Conservation (phyloP, 2,797 vertebrate species). For the Anomalospiza imberbis region DNA sequence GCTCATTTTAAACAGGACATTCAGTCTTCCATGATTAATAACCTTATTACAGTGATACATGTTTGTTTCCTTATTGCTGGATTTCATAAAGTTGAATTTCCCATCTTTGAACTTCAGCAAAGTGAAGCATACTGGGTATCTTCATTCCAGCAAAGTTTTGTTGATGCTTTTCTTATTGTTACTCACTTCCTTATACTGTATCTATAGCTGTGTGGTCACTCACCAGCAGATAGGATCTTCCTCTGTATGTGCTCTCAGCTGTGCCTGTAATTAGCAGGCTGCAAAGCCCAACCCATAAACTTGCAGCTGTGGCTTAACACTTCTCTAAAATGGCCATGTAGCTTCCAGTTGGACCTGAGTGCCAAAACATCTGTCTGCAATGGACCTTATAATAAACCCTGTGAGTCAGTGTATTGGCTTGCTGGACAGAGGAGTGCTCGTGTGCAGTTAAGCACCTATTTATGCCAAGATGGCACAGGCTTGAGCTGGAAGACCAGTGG, state of each 20-base stretch:
- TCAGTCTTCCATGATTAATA: not conserved
- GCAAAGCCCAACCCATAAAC: not conserved
- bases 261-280: not conserved
- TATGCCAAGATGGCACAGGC: not conserved
- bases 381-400: not conserved
- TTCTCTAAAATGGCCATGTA: not conserved
- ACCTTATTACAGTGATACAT: not conserved
- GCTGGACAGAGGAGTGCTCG: not conserved
- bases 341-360: not conserved
- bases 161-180: not conserved
- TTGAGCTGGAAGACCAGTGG: not conserved
- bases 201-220: not conserved
- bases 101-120: not conserved
- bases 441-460: not conserved
- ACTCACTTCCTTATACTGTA: not conserved
- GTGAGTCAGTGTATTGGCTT: not conserved
- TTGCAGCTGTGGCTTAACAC: slow-evolving; percentile 20
- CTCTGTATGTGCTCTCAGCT: not conserved
- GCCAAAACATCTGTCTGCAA: not conserved
- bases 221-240: not conserved
- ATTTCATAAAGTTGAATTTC: not conserved
- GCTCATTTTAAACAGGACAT: not conserved
- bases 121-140: not conserved
- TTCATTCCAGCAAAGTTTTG: not conserved
- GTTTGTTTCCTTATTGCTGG: not conserved